Evolutionary conservation across 2,113 vertebrate genomes (phyloP), one percentile per base, ranked within the genome.

Genomic region (Scartelaos histophorus): DNA sequence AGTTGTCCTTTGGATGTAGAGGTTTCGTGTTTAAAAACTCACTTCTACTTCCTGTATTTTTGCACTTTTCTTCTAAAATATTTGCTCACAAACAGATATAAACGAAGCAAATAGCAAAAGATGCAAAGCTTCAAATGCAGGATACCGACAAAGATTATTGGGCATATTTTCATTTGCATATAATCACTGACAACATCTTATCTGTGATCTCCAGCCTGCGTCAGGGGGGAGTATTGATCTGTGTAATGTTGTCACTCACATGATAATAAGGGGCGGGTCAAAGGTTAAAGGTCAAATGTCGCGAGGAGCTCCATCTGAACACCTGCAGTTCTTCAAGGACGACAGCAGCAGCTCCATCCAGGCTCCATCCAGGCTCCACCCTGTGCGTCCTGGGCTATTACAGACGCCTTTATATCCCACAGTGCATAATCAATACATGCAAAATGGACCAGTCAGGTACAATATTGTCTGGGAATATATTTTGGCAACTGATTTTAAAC

Each of bases 171-270:
- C 91, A 93, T 93, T 92, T 88, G 90, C 91, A 93, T 93, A 90
- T 89, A 91, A 84, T 79, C 82, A 83, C 79, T 83, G 84, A 91
- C 89, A 92, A 91, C 93, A 93, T 94, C 94, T 95, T 95, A 95
- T 96, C 94, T 93, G 91, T 92, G 92, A 95, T 96, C 93, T 95
- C 95, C 94, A 94, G 94, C 94, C 94, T 94, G 94, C 89, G 92
- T 95, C 95, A 94, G 6, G 94, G 57, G 95, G 94, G 94, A 94
- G 94, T 96, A 96, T 97, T 96, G 96, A 98, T 96, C 95, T 90
- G 92, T 86, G 94, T 92, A 93, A 93, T 94, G 96, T 96, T 97
- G 95, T 96, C 95, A 97, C 96, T 97, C 95, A 95, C 94, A 97
- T 96, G 95, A 94, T 95, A 96, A 97, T 97, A 95, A 97, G 94